Percentiles rank a stretch among this genome's conserved stretches.
phyloP scores from a whole-genome alignment of 2,797 vertebrate genomes.

The Prionace glauca region DNA sequence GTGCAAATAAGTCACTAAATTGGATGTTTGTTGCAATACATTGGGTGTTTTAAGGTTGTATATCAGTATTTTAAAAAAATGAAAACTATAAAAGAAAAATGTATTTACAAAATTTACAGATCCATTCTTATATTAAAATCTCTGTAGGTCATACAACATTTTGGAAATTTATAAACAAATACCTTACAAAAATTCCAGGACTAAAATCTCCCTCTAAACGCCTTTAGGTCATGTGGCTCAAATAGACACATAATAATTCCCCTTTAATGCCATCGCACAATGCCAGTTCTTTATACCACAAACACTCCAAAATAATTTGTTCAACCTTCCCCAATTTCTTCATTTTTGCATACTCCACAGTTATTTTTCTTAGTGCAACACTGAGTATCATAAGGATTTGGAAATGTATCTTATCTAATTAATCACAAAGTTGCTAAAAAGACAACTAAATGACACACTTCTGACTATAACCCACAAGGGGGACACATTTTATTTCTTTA shows the following conservation, averaged over 20 bases:
- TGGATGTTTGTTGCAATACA: constrained; percentile 52
- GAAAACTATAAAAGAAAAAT: neutral
- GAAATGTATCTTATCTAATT: neutral
- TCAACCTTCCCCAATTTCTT: neutral
- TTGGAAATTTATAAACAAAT: neutral
- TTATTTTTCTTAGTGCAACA: neutral
- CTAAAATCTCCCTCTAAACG: neutral
- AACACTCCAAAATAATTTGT: neutral
- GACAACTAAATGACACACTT: neutral
- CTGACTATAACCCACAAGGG: neutral
- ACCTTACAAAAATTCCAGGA: neutral
- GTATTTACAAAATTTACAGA: neutral
- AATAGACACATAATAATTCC: neutral
- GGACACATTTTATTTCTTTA: neutral
- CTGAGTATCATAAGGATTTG: neutral
- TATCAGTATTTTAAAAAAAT: neutral
- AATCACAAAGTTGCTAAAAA: neutral
- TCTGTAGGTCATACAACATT: neutral
- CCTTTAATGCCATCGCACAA: neutral
- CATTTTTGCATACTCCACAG: neutral
- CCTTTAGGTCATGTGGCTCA: neutral
- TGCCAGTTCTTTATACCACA: neutral
- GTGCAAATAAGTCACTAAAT: constrained; percentile 78
- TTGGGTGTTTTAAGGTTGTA: neutral
- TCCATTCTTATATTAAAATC: neutral